Percentiles rank a stretch among this genome's conserved stretches.
Evolutionary conservation across 2,113 vertebrate species (phyloP).

Genomic region (Oceanodroma tethys): DNA sequence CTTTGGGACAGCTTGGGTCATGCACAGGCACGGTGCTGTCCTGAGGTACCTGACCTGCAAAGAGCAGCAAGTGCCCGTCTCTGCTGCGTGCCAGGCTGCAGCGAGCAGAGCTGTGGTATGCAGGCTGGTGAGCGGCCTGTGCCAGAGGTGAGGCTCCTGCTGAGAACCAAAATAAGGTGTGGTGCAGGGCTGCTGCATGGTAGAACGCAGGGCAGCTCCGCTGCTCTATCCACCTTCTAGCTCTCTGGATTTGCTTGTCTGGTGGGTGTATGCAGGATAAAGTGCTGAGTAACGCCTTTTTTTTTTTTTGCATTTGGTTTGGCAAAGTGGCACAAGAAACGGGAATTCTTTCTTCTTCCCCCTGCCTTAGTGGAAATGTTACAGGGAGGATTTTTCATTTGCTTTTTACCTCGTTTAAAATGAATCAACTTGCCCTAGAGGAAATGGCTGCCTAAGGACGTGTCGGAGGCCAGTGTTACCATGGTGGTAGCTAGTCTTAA

Average conservation of each 20-base stretch:
- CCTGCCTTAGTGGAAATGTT: neutral
- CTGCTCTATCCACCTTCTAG: neutral
- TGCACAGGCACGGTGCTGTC: neutral
- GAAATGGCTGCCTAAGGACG: conserved; percentile 15
- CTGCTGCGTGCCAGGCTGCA: neutral
- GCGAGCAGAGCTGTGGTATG: neutral
- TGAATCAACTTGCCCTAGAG: neutral
- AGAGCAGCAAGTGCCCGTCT: fast-evolving
- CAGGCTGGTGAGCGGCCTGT: neutral
- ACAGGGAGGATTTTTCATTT: neutral
- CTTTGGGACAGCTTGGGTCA: fast-evolving
- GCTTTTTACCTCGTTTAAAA: neutral
- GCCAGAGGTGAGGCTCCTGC: neutral
- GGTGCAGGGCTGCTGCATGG: neutral
- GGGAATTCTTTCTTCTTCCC: neutral
- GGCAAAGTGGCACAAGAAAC: neutral
- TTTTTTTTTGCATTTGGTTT: neutral
- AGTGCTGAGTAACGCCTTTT: neutral
- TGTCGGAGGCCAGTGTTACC: neutral
- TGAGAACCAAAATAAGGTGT: neutral
- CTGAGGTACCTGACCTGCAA: too few relatives aligned
- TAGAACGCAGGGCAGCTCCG: neutral
- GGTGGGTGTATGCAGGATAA: neutral
- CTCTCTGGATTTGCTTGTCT: neutral
- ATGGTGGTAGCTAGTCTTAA: conserved; percentile 41